Evolutionary conservation across 2,113 vertebrate genomes (phyloP), one percentile per base, ranked within the genome.

Genomic region (Archilochus colubris): DNA sequence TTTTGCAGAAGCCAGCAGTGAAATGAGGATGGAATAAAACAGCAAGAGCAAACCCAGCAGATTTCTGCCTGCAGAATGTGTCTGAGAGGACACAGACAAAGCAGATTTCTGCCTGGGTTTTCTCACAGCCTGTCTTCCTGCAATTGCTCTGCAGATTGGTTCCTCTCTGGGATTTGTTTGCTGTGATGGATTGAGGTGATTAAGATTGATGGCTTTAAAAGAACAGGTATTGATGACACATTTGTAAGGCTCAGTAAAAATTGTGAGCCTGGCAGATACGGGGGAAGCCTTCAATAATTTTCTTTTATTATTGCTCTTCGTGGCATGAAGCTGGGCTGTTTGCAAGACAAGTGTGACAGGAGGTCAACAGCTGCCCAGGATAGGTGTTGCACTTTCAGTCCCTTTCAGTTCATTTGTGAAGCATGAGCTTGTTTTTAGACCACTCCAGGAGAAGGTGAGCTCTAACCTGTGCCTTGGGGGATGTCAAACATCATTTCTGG

Each of bases 181-280:
- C 91, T 89, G 54, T 87, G 85, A 59, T 94, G 89, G 89, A 53
- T 95, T 54, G 85, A 92, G 76, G 86, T 89, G 94, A 69, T 94
- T 83, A 82, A 95, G 96, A 96, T 88, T 93, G 93, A 96, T 96
- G 86, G 89, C 63, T 95, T 46, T 66, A 78, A 77, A 94, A 93
- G 80, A 95, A 74, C 86, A 86, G 23, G 80, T 86, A 95, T 92
- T 94, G 94, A 96, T 94, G 97, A 80, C 84, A 93, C 46, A 48
- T 96, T 96, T 92, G 88, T 93, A 91, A 96, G 82, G 81, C 91
- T 97, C 93, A 40, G 17, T 84, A 88, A 67, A 92, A 97, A 84
- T 59, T 30, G 86, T 38, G 82, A 96, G 95, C 94, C 86, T 93
- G 93, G 95, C 94, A 97, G 92, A 63, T 91, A 24, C 69, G 67